These are phyloP conservation scores for Phasia obesa DNA, from an alignment of 2,888 invertebrate genomes.

Conservation along the genomic window DNA sequence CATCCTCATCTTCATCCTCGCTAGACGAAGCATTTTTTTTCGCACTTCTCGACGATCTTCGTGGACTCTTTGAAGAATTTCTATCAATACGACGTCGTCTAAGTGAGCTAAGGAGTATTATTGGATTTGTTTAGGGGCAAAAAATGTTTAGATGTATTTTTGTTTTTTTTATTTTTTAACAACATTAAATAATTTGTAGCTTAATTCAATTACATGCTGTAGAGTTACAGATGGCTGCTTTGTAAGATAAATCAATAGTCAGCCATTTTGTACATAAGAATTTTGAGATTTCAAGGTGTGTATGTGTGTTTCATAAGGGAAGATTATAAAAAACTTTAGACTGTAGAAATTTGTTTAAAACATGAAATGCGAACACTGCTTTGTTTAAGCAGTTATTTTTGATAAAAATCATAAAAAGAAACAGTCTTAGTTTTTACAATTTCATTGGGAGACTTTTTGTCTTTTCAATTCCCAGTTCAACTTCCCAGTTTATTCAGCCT, in stretches of 20 bases:
- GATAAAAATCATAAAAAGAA: slow-evolving; percentile 37
- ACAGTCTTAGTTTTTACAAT: slow-evolving; percentile 37
- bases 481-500: slow-evolving; percentile 55
- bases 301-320: slow-evolving; percentile 21
- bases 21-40: slow-evolving; percentile 75
- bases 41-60: slow-evolving; percentile 72
- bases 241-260: slow-evolving; percentile 44
- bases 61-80: slow-evolving; percentile 76
- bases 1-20: slow-evolving; percentile 74
- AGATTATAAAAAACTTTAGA: slow-evolving; percentile 48
- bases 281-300: slow-evolving; percentile 55
- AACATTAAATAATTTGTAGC: slow-evolving; percentile 58
- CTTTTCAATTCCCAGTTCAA: slow-evolving; percentile 33
- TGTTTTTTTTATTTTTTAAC: slow-evolving; percentile 45
- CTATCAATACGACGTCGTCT: slow-evolving; percentile 80
- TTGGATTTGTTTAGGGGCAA: slow-evolving; percentile 68
- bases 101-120: slow-evolving; percentile 78
- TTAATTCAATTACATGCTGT: slow-evolving; percentile 47
- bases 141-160: slow-evolving; percentile 69
- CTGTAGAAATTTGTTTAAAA: slow-evolving; percentile 26
- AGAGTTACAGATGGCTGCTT: slow-evolving; percentile 37
- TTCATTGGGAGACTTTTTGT: slow-evolving; percentile 19
- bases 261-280: slow-evolving; percentile 45
- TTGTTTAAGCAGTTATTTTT: slow-evolving; percentile 9
- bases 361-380: slow-evolving; percentile 19